Percentiles rank a stretch among this genome's conserved stretches.
phyloP scores from a whole-genome alignment of 2,888 invertebrate species.

The Drosophila demipolita region DNA sequence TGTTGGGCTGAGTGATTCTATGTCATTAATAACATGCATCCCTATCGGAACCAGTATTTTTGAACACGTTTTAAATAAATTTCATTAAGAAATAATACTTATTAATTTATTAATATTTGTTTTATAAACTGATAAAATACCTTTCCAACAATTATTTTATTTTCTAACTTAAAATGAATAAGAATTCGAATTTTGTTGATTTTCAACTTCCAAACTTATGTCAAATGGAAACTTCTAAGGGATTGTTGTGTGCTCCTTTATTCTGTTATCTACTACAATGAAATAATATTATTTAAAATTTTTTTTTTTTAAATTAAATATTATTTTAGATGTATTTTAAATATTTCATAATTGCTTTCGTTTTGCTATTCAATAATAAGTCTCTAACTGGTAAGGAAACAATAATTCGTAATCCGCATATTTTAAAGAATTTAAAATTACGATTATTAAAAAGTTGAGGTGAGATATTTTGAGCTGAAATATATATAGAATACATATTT shows the following conservation, averaged over 20 bases:
- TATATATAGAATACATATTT: background rate
- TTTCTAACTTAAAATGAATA: background rate
- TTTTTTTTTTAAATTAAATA: too few species aligned
- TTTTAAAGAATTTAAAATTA: background rate
- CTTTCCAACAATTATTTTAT: conserved; percentile 11
- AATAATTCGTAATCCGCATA: background rate
- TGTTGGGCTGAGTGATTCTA: too few species aligned
- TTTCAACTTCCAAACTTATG: background rate
- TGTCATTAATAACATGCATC: too few species aligned
- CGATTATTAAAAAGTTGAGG: too few species aligned
- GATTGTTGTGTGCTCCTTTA: background rate
- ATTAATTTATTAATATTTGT: background rate
- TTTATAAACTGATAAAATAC: background rate
- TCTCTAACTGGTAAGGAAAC: background rate
- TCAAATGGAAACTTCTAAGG: too few species aligned
- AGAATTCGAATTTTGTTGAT: background rate
- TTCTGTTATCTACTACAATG: background rate
- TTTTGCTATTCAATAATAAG: conserved; percentile 22
- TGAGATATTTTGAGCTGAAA: too few species aligned
- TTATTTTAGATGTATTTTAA: background rate
- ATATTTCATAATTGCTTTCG: conserved; percentile 4
- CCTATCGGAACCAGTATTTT: background rate
- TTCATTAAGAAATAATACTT: background rate
- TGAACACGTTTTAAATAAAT: too few species aligned
- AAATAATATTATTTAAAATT: background rate